Base-by-base conservation (phyloP, 2,113 vertebrate genomes). In the Amblyopsis rosae region DNA sequence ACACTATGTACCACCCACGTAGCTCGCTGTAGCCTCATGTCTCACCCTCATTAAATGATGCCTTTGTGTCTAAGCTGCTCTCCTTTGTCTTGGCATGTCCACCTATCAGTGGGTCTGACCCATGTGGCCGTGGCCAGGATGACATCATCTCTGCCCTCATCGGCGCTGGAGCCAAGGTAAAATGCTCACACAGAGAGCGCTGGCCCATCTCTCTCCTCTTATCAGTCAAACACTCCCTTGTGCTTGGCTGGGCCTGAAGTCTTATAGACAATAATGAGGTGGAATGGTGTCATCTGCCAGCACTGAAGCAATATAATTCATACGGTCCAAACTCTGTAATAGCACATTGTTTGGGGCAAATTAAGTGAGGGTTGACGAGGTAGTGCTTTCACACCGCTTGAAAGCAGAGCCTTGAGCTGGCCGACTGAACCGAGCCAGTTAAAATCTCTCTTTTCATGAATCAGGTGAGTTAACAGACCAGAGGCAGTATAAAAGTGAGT, bases 1-100 rank as follows among this genome's bases (percentile, higher is more conserved):
- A 91, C 91, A 91, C 91, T 79, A 86, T 89, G 85, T 86, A 85
- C 91, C 92, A 92, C 91, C 91, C 91, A 91, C 62, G 45, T 76
- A 81, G 87, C 78, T 69, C 47, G 69, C 81, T 80, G 78, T 67
- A 74, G 82, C 83, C 83, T 86, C 82, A 85, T 82, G 87, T 89
- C 86, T 86, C 88, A 84, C 79, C 77, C 91, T 90, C 88, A 89
- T 88, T 91, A 89, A 90, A 88, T 67, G 58, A 84, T 76, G 82
- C 79, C 82, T 85, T 89, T 90, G 86, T 90, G 76, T 77, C 77
- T 86, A 48, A 80, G 76, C 79, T 80, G 69, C 84, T 84, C 83
- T 75, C 82, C 73, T 93, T 90, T 92, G 86, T 90, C 75, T 75
- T 73, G 75, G 73, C 86, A 50, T 85, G 82, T 62, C 87, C 82